Evolutionary conservation across 2,797 vertebrate genomes (phyloP).

Genomic region (Myotis myotis): DNA sequence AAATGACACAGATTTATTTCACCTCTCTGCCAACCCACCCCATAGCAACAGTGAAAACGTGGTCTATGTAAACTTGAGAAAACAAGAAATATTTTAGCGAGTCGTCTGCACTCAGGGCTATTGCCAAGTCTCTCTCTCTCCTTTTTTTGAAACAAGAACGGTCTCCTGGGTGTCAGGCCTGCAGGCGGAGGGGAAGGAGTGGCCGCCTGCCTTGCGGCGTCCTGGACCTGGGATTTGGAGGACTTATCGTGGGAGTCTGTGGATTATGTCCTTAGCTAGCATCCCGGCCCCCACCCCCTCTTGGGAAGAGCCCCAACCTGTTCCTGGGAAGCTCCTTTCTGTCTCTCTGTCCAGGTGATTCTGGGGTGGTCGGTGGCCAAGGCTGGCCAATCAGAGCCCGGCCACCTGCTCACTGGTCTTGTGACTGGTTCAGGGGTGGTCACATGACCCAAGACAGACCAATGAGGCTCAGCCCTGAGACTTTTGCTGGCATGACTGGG

Average conservation of each 20-base stretch:
- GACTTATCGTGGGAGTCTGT: neutral
- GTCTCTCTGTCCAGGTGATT: neutral
- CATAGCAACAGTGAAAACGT: slow-evolving; percentile 78
- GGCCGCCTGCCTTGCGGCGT: neutral
- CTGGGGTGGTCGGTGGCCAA: neutral
- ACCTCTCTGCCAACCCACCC: slow-evolving; percentile 76
- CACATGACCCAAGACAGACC: neutral
- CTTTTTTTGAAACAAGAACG: neutral
- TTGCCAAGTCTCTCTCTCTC: neutral
- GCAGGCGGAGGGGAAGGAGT: neutral
- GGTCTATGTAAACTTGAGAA: slow-evolving; percentile 79
- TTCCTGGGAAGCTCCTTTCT: neutral
- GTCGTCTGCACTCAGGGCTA: slow-evolving; percentile 29
- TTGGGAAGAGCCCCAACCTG: fast-evolving
- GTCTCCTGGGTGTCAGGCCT: neutral
- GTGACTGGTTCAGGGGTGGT: neutral
- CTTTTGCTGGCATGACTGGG: neutral
- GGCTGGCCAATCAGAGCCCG: neutral
- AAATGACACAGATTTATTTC: slow-evolving; percentile 79
- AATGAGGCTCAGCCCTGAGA: neutral
- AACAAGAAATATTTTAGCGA: slow-evolving; percentile 78
- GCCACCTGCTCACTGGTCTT: neutral
- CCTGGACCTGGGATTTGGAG: neutral
- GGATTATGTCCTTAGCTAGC: neutral
- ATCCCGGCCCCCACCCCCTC: neutral